Percentiles rank a stretch among this genome's conserved stretches.
Conservation (phyloP, 2,888 invertebrate species). For the Eumerus sabulonum region DNA sequence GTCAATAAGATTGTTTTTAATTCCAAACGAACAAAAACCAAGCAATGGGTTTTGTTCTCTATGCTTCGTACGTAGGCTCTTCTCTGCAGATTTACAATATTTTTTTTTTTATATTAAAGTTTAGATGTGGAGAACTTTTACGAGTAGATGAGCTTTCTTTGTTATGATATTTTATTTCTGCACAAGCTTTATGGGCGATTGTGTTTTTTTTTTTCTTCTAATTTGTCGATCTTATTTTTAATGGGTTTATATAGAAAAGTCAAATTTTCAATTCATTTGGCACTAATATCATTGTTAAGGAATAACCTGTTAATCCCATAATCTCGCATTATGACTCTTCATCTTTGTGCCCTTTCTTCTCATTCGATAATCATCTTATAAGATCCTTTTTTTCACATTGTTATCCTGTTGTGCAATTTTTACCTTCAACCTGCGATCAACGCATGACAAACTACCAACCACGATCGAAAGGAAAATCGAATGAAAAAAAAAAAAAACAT, state of each 20-base stretch:
- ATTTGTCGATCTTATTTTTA: neutral
- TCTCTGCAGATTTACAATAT: neutral
- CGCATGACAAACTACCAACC: constrained; percentile 20
- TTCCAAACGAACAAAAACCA: constrained; percentile 28
- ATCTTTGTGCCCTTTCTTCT: constrained; percentile 16
- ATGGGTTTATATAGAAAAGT: neutral
- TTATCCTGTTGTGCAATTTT: constrained; percentile 46
- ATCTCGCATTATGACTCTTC: constrained; percentile 36
- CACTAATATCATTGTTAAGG: constrained; percentile 29
- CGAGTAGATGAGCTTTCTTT: no score
- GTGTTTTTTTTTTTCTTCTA: neutral
- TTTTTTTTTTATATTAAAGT: constrained; percentile 1
- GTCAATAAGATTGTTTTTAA: constrained; percentile 33
- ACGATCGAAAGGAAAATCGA: constrained; percentile 26
- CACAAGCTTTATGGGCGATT: no score
- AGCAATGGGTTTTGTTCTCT: neutral
- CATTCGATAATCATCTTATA: constrained; percentile 59
- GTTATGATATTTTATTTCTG: no score
- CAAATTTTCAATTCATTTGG: constrained; percentile 51
- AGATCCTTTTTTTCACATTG: constrained; percentile 43
- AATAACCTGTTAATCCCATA: constrained; percentile 47
- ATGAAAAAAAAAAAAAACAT: constrained; percentile 36
- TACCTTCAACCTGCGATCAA: constrained; percentile 43
- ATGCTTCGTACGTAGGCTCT: neutral
- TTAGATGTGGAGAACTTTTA: neutral